Conservation (phyloP, 2,113 vertebrate species). For the Solea solea region DNA sequence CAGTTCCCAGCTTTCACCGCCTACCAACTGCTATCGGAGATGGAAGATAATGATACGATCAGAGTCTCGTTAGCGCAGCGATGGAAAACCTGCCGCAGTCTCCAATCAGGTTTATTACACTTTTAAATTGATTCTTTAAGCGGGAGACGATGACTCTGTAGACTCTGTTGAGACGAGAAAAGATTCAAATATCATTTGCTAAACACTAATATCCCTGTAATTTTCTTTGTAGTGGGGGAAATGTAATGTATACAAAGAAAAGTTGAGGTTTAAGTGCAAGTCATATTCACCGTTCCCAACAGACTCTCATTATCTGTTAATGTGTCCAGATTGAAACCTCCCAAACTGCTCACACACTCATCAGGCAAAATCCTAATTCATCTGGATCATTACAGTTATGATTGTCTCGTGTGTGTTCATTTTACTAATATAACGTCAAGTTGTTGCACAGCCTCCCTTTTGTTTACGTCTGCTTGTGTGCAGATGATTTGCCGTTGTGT, state of each 20-base stretch:
- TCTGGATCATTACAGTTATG: too few relatives aligned
- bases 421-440: too few relatives aligned
- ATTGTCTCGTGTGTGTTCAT: too few relatives aligned
- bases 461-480: too few relatives aligned
- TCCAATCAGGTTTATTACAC: background rate
- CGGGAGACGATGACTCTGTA: background rate
- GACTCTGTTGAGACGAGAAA: background rate
- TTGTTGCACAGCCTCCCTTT: too few relatives aligned
- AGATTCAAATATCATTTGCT: background rate
- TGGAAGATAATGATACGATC: constrained; percentile 31
- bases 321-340: too few relatives aligned
- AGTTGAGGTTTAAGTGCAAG: too few relatives aligned
- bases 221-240: background rate
- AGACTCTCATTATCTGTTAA: too few relatives aligned
- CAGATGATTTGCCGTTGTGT: too few relatives aligned
- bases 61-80: constrained; percentile 13
- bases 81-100: constrained; percentile 3
- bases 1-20: constrained; percentile 11
- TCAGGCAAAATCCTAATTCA: too few relatives aligned
- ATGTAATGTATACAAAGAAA: background rate
- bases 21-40: constrained; percentile 34
- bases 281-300: too few relatives aligned
- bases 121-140: background rate
- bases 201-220: background rate
- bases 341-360: too few relatives aligned